Evolutionary conservation across 1,140 invertebrate genomes (phyloP).

Genomic region (Tetragnatha versicolor): DNA sequence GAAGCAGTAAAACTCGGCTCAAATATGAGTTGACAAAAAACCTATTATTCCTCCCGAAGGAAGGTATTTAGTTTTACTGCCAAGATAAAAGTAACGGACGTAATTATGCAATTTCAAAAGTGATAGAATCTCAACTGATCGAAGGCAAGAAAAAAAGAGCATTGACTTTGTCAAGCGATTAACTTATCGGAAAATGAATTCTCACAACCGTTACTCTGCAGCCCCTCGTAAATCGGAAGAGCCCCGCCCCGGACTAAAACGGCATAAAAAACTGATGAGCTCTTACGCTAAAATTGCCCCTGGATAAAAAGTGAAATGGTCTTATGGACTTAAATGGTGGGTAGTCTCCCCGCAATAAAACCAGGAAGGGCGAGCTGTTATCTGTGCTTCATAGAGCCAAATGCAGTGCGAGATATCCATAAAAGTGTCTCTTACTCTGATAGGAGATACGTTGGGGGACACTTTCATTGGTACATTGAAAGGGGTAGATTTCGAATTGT

Average conservation of each 20-base stretch:
- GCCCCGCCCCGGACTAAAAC: neutral
- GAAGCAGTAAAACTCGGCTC: no score
- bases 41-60: no score
- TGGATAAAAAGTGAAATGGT: neutral
- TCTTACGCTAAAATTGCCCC: slow-evolving; percentile 17
- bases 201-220: neutral
- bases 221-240: slow-evolving; percentile 5
- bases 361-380: no score
- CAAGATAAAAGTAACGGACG: slow-evolving; percentile 14
- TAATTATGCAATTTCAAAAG: neutral
- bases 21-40: no score
- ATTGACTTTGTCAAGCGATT: slow-evolving; percentile 8
- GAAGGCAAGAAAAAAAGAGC: slow-evolving; percentile 2
- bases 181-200: slow-evolving; percentile 39
- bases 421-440: no score
- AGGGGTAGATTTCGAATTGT: no score
- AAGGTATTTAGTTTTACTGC: no score
- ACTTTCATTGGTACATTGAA: no score
- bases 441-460: no score
- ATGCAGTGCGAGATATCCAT: neutral
- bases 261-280: neutral
- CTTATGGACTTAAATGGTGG: neutral
- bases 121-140: slow-evolving; percentile 7
- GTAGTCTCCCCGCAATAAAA: slow-evolving; percentile 10
- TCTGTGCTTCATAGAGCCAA: neutral